phyloP scores from a whole-genome alignment of 2,113 vertebrate species.

The Nettapus auritus region DNA sequence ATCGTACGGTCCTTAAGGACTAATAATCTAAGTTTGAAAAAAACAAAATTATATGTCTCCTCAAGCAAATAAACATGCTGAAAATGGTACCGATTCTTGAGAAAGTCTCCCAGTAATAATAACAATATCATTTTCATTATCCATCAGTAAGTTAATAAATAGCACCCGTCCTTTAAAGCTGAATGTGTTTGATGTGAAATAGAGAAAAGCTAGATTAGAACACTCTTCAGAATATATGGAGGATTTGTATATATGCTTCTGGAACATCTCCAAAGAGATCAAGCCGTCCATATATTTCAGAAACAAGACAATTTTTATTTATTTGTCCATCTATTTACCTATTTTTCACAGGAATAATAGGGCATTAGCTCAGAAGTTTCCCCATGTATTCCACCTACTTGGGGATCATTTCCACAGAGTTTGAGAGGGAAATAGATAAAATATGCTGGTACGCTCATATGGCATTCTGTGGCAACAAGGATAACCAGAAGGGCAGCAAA shows the following conservation, averaged over 20 bases:
- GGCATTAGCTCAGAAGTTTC: fast-evolving
- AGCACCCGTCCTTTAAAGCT: neutral
- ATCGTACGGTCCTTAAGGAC: neutral
- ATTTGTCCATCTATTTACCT: neutral
- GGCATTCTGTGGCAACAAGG: neutral
- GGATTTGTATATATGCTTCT: neutral
- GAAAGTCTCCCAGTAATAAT: neutral
- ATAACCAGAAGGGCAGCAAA: neutral
- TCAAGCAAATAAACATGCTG: neutral
- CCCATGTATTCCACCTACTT: neutral
- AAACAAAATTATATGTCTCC: neutral
- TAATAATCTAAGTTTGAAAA: neutral
- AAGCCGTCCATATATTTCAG: neutral
- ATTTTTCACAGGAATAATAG: neutral
- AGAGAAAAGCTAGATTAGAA: neutral
- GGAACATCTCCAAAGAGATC: neutral
- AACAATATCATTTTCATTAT: neutral
- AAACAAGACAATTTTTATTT: fast-evolving
- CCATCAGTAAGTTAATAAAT: neutral
- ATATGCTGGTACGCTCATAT: neutral
- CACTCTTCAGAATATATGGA: neutral
- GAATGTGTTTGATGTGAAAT: neutral
- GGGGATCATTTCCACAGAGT: fast-evolving
- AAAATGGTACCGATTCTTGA: neutral
- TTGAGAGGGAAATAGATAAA: neutral